Evolutionary conservation across 2,797 vertebrate species (phyloP).

Genomic region (Alfaro cultratus): DNA sequence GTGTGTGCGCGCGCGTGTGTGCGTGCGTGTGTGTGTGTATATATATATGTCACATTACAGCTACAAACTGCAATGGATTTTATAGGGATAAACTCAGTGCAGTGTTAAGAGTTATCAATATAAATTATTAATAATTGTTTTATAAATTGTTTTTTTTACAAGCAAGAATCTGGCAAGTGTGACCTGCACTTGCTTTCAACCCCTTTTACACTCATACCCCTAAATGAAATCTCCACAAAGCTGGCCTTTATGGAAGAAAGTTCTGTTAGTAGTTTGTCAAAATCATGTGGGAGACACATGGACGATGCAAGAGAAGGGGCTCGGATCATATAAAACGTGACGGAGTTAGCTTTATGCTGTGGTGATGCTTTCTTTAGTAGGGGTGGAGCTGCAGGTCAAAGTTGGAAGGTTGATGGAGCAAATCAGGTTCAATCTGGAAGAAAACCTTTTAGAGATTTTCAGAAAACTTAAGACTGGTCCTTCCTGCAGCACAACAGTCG

Average conservation of each 20-base stretch:
- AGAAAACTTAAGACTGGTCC: not conserved
- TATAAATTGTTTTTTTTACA: no score
- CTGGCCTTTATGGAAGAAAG: not conserved
- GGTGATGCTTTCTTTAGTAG: not conserved
- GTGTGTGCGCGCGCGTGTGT: no score
- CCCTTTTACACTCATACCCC: not conserved
- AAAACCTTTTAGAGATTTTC: not conserved
- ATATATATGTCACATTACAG: not conserved
- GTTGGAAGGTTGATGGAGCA: not conserved
- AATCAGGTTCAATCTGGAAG: not conserved
- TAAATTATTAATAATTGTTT: not conserved
- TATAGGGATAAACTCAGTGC: not conserved
- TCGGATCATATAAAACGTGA: not conserved
- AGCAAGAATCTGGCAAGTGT: not conserved
- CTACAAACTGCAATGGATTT: not conserved
- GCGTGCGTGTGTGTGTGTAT: no score
- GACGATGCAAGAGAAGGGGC: not conserved
- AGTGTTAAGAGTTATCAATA: not conserved
- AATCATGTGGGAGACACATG: not conserved
- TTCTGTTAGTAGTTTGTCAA: not conserved
- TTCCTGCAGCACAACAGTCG: not conserved
- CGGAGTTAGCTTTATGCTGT: not conserved
- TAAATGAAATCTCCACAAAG: not conserved
- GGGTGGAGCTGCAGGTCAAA: not conserved
- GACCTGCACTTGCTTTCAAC: not conserved